phyloP scores from a whole-genome alignment of 1,140 invertebrate species.

The Nephila pilipes region DNA sequence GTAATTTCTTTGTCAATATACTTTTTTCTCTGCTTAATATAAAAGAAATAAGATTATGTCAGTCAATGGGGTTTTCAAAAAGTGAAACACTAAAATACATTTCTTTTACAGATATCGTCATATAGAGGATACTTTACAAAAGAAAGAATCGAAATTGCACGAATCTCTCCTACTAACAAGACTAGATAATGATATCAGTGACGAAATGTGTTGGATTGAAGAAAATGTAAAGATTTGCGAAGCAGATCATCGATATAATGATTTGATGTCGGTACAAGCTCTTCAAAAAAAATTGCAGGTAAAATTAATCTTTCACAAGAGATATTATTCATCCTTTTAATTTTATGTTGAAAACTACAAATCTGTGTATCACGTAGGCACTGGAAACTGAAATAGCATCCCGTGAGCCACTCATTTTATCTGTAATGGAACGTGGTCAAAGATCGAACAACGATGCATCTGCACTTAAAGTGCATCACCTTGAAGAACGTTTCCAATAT shows the following conservation, averaged over 20 bases:
- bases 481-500: slow-evolving; percentile 81
- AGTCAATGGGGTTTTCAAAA: not conserved
- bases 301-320: not conserved
- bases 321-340: too few species aligned
- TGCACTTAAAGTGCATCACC: slow-evolving; percentile 83
- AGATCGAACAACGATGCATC: slow-evolving; percentile 90
- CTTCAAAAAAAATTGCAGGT: slow-evolving; percentile 96
- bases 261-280: slow-evolving; percentile 95
- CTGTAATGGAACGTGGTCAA: slow-evolving; percentile 86
- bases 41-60: too few species aligned
- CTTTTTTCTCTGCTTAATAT: too few species aligned
- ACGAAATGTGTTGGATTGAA: slow-evolving; percentile 90
- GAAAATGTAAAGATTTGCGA: slow-evolving; percentile 92
- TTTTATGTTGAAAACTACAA: too few species aligned
- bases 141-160: slow-evolving; percentile 92
- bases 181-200: slow-evolving; percentile 91
- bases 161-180: slow-evolving; percentile 92
- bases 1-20: too few species aligned
- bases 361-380: slow-evolving; percentile 82
- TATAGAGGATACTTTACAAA: slow-evolving; percentile 90
- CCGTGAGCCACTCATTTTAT: slow-evolving; percentile 90
- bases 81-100: not conserved
- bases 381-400: slow-evolving; percentile 91
- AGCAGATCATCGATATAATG: slow-evolving; percentile 88
- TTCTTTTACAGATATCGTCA: slow-evolving; percentile 86